phyloP scores from a whole-genome alignment of 2,888 invertebrate species.

The Miltochrista miniata region DNA sequence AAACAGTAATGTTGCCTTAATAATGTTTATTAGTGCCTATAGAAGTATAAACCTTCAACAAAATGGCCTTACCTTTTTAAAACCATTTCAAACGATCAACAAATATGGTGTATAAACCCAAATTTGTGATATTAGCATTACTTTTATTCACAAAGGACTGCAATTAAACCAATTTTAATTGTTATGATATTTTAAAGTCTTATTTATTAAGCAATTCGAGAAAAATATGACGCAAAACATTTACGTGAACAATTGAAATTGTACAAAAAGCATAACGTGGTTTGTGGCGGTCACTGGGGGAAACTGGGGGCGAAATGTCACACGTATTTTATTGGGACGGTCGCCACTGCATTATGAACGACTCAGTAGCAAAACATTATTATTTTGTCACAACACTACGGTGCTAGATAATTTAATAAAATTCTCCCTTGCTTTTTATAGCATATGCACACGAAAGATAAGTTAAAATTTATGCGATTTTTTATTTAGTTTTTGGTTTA shows the following conservation, averaged over 20 bases:
- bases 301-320: slow-evolving; percentile 35
- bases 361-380: slow-evolving; percentile 42
- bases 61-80: not conserved
- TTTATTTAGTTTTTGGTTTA: too few species aligned
- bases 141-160: slow-evolving; percentile 1
- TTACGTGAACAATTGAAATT: slow-evolving; percentile 30
- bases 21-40: too few species aligned
- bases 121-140: not conserved
- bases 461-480: too few species aligned
- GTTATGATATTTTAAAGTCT: slow-evolving; percentile 8
- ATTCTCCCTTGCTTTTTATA: slow-evolving; percentile 33
- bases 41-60: too few species aligned
- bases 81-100: not conserved
- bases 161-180: slow-evolving; percentile 1
- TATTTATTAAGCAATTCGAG: slow-evolving; percentile 24
- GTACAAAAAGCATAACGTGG: slow-evolving; percentile 33
- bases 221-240: slow-evolving; percentile 22
- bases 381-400: slow-evolving; percentile 57
- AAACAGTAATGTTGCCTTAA: too few species aligned
- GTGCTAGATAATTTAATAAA: slow-evolving; percentile 60
- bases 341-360: slow-evolving; percentile 49
- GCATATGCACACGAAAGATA: slow-evolving; percentile 28
- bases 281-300: slow-evolving; percentile 18
- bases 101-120: not conserved
- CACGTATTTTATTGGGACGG: slow-evolving; percentile 50